These are phyloP conservation scores for Mesoclemmys tuberculata DNA, from an alignment of 2,113 vertebrate genomes.

Conservation along the genomic window DNA sequence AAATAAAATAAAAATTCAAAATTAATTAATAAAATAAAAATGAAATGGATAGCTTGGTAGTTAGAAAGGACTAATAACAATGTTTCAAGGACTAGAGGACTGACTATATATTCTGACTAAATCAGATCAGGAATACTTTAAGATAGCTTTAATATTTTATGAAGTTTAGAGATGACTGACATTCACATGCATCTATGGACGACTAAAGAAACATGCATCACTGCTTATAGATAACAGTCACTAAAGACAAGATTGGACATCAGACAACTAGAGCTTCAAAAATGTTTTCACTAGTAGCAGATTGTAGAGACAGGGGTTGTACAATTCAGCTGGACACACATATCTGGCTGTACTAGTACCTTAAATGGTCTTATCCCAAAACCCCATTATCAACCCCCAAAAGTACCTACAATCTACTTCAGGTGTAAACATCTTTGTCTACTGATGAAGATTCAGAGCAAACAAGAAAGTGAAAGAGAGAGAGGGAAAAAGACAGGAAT, in stretches of 20 bases:
- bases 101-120: constrained; percentile 42
- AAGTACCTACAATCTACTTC: constrained; percentile 84
- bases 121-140: constrained; percentile 28
- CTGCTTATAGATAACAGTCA: constrained; percentile 65
- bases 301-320: constrained; percentile 81
- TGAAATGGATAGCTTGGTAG: constrained; percentile 80
- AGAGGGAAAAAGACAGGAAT: not conserved
- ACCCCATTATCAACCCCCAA: constrained; percentile 70
- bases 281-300: constrained; percentile 85
- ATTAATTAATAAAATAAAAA: constrained; percentile 73
- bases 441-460: constrained; percentile 53
- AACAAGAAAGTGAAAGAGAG: constrained; percentile 1
- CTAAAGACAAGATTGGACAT: constrained; percentile 69
- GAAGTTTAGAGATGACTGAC: constrained; percentile 69
- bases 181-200: constrained; percentile 76
- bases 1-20: constrained; percentile 65
- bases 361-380: constrained; percentile 24
- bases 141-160: constrained; percentile 71
- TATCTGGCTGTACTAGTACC: constrained; percentile 54
- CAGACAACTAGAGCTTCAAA: constrained; percentile 75
- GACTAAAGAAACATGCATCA: constrained; percentile 76
- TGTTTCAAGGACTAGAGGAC: constrained; percentile 39
- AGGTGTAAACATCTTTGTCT: constrained; percentile 87
- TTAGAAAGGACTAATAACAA: constrained; percentile 30
- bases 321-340: constrained; percentile 42